phyloP scores from a whole-genome alignment of 1,140 invertebrate species.

The Bemisia tabaci region DNA sequence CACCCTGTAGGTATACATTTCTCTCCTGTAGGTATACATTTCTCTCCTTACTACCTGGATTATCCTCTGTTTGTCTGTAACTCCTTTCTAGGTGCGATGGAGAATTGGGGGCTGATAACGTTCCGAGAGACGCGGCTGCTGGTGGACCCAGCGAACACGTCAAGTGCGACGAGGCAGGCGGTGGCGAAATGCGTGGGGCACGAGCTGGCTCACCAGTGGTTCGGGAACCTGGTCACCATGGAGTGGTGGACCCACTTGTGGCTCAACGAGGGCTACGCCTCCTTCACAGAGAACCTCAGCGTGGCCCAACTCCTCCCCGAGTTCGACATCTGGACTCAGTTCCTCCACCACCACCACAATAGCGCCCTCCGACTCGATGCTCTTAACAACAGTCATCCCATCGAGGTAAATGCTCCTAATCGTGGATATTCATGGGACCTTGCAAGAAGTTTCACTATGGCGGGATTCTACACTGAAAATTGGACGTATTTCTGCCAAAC shows the following conservation, averaged over 20 bases:
- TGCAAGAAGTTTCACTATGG: too few relatives aligned
- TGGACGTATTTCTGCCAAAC: too few relatives aligned
- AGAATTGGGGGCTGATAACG: conserved; percentile 85
- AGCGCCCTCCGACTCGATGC: conserved; percentile 76
- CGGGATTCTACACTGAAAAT: too few relatives aligned
- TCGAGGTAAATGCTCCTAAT: too few relatives aligned
- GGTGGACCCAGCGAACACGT: conserved; percentile 72
- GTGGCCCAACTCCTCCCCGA: conserved; percentile 76
- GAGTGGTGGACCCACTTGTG: conserved; percentile 45
- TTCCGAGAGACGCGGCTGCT: conserved; percentile 71
- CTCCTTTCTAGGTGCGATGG: conserved; percentile 73
- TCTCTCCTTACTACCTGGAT: too few relatives aligned
- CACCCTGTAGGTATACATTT: too few relatives aligned
- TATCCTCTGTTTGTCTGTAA: too few relatives aligned
- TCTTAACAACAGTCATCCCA: conserved; percentile 79
- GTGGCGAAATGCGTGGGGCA: conserved; percentile 78
- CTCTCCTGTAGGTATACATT: too few relatives aligned
- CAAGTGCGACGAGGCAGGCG: conserved; percentile 65
- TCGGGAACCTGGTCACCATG: conserved; percentile 84
- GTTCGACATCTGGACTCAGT: conserved; percentile 88
- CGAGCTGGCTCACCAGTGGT: conserved; percentile 83
- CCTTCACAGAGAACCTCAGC: conserved; percentile 77
- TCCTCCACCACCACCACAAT: conserved; percentile 69
- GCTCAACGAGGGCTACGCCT: conserved; percentile 85
- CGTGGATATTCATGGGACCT: too few relatives aligned